phyloP scores from a whole-genome alignment of 2,113 vertebrate species.

The Lepisosteus osseus region DNA sequence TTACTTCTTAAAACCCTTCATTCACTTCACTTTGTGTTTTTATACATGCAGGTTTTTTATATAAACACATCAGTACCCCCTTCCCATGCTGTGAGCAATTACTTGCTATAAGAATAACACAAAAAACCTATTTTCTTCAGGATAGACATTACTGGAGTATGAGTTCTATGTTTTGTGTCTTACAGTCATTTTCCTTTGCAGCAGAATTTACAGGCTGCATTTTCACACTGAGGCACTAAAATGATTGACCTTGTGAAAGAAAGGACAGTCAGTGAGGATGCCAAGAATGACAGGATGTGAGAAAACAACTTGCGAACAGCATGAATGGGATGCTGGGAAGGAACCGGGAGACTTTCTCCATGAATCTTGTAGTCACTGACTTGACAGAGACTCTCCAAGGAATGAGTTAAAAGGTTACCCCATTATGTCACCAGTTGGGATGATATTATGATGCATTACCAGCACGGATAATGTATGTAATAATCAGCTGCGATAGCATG shows the following conservation, averaged over 20 bases:
- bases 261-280: background rate
- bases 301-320: background rate
- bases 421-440: background rate
- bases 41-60: no score
- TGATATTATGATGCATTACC: constrained; percentile 9
- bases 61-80: no score
- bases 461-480: constrained; percentile 16
- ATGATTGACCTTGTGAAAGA: background rate
- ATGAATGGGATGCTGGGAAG: background rate
- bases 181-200: background rate
- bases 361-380: no score
- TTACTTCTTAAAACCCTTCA: no score
- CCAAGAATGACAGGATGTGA: background rate
- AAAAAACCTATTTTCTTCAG: background rate
- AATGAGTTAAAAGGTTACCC: background rate
- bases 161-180: background rate
- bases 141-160: background rate
- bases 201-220: background rate
- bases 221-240: background rate
- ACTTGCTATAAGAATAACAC: no score
- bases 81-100: no score
- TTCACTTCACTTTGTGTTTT: no score
- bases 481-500: constrained; percentile 19
- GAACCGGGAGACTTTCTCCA: no score
- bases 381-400: background rate